Percentiles rank a stretch among this genome's conserved stretches.
phyloP scores from a whole-genome alignment of 2,113 vertebrate species.

The Tachuris rubrigastra region DNA sequence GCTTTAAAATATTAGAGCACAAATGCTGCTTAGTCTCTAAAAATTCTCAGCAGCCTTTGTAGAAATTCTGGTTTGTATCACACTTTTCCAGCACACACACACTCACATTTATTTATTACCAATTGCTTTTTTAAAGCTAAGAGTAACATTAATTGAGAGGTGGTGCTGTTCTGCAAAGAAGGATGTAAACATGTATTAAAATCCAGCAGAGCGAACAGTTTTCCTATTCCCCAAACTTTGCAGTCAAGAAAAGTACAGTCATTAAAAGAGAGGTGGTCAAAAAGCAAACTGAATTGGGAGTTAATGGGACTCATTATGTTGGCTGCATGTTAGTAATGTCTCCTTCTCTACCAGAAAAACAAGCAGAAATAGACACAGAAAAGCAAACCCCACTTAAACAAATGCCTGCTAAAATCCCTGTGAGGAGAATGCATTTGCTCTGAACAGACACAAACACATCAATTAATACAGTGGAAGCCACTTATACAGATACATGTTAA shows the following conservation, averaged over 20 bases:
- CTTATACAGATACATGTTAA: slow-evolving; percentile 78
- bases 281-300: slow-evolving; percentile 68
- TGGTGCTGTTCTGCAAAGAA: slow-evolving; percentile 55
- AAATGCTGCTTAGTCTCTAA: slow-evolving; percentile 30
- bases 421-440: slow-evolving; percentile 65
- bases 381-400: slow-evolving; percentile 69
- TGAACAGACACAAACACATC: slow-evolving; percentile 73
- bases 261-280: slow-evolving; percentile 69
- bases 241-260: slow-evolving; percentile 63
- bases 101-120: neutral
- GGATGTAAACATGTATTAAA: slow-evolving; percentile 75
- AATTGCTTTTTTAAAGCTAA: slow-evolving; percentile 33
- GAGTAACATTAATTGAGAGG: slow-evolving; percentile 69
- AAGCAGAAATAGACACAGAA: slow-evolving; percentile 66
- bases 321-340: slow-evolving; percentile 58
- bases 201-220: slow-evolving; percentile 64
- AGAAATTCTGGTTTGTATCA: slow-evolving; percentile 1
- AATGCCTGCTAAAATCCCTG: slow-evolving; percentile 67
- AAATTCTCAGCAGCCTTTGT: slow-evolving; percentile 16
- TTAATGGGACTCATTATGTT: slow-evolving; percentile 74
- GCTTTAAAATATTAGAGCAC: slow-evolving; percentile 68
- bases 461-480: slow-evolving; percentile 77
- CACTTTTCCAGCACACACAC: neutral
- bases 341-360: slow-evolving; percentile 57
- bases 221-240: slow-evolving; percentile 63